These are phyloP conservation scores for Anodontia alba DNA, from an alignment of 2,888 invertebrate genomes.

Conservation along the genomic window DNA sequence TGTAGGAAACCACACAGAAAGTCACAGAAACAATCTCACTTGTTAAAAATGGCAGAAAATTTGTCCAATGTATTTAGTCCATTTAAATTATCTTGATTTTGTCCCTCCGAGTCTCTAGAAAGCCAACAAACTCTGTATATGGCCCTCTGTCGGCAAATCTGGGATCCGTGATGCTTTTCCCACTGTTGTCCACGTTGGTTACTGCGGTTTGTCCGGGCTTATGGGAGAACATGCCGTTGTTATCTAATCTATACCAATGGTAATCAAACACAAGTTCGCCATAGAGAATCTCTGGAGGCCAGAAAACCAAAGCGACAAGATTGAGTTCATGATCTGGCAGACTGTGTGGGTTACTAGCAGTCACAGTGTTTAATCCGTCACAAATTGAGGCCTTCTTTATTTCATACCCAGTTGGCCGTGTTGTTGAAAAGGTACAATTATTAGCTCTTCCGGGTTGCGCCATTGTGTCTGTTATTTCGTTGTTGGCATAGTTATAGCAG, in stretches of 20 bases:
- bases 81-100: constrained; percentile 27
- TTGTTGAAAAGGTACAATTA: background rate
- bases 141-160: constrained; percentile 38
- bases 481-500: constrained; percentile 57
- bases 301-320: constrained; percentile 54
- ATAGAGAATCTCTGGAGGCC: constrained; percentile 25
- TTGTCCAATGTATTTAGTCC: too few relatives aligned
- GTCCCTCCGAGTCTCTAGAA: constrained; percentile 40
- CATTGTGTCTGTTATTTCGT: constrained; percentile 49
- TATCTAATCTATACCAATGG: constrained; percentile 52
- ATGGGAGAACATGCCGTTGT: constrained; percentile 41
- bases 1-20: too few relatives aligned
- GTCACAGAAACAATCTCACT: too few relatives aligned
- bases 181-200: constrained; percentile 43
- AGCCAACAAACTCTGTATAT: constrained; percentile 43
- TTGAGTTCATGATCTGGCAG: constrained; percentile 38
- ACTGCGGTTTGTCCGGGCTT: constrained; percentile 45
- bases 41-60: too few relatives aligned
- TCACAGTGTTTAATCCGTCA: constrained; percentile 37
- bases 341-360: background rate
- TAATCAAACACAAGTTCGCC: constrained; percentile 41
- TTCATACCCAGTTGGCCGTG: constrained; percentile 18
- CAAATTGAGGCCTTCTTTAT: constrained; percentile 28
- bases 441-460: constrained; percentile 49
- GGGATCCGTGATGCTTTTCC: constrained; percentile 39